Conservation (phyloP, 2,888 invertebrate species). For the Drosophila macrospina region DNA sequence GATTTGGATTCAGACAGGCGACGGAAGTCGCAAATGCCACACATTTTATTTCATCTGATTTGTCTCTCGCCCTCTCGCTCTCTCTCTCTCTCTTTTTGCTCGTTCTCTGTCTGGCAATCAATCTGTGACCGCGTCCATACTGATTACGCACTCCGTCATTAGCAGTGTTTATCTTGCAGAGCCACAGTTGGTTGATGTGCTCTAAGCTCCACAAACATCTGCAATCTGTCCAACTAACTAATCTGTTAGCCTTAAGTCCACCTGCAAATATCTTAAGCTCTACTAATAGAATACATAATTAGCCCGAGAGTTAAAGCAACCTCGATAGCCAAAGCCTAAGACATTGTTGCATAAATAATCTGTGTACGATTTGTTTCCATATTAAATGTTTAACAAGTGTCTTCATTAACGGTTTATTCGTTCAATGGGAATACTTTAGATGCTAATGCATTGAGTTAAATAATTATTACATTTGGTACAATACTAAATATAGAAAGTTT, state of each 20-base stretch:
- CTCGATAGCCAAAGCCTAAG: not conserved
- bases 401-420: not conserved
- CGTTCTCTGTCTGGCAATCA: constrained; percentile 32
- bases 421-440: not conserved
- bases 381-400: not conserved
- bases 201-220: constrained; percentile 31
- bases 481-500: too few relatives aligned
- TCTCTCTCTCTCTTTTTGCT: constrained; percentile 2
- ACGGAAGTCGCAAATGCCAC: constrained; percentile 34
- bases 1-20: constrained; percentile 61
- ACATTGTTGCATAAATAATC: not conserved
- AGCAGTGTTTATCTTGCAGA: constrained; percentile 24
- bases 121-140: constrained; percentile 30
- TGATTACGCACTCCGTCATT: constrained; percentile 51
- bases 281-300: constrained; percentile 23
- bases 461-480: not conserved
- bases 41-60: constrained; percentile 51
- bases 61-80: constrained; percentile 20
- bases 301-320: constrained; percentile 1
- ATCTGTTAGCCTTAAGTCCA: constrained; percentile 13
- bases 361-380: not conserved
- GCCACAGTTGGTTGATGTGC: constrained; percentile 25
- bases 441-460: not conserved
- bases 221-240: constrained; percentile 20
- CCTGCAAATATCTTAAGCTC: constrained; percentile 22